Conservation (phyloP, 2,797 vertebrate genomes). For the Spea hammondii region DNA sequence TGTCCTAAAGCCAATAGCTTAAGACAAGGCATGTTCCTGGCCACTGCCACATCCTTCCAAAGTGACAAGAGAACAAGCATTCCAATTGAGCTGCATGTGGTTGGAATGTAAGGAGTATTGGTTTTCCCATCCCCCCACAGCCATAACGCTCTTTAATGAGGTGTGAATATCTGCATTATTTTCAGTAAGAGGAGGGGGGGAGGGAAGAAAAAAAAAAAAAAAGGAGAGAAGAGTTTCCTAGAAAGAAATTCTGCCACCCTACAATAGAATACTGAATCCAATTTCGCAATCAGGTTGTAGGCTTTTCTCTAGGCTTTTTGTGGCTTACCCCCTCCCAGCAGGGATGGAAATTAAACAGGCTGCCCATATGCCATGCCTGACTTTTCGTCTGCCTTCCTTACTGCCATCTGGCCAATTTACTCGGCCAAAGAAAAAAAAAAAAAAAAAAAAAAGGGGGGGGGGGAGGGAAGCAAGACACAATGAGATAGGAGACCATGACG, state of each 20-base stretch:
- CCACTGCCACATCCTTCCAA: slow-evolving; percentile 17
- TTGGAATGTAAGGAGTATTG: slow-evolving; percentile 6
- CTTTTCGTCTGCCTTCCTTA: slow-evolving; percentile 89
- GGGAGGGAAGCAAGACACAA: slow-evolving; percentile 75
- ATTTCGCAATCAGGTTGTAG: slow-evolving; percentile 55
- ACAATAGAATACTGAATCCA: slow-evolving; percentile 57
- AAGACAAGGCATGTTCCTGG: too few relatives aligned
- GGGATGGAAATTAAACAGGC: slow-evolving; percentile 97
- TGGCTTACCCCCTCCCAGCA: slow-evolving; percentile 72
- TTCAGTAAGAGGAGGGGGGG: not conserved
- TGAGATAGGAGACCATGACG: slow-evolving; percentile 69
- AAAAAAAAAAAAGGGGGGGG: slow-evolving; percentile 51
- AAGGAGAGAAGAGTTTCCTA: not conserved
- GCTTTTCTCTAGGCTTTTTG: slow-evolving; percentile 58
- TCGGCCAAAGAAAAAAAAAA: slow-evolving; percentile 68
- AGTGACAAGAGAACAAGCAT: slow-evolving; percentile 46
- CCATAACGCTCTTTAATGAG: slow-evolving; percentile 27
- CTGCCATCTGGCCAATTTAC: slow-evolving; percentile 95
- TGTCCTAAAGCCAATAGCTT: too few relatives aligned
- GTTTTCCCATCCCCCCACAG: not conserved
- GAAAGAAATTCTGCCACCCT: slow-evolving; percentile 43
- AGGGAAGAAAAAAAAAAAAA: not conserved
- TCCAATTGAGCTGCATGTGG: slow-evolving; percentile 51
- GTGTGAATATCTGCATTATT: slow-evolving; percentile 11
- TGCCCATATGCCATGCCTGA: slow-evolving; percentile 97